Evolutionary conservation across 2,797 vertebrate species (phyloP), one percentile per base, ranked within the genome.

Genomic region (Lepilemur septentrionalis): DNA sequence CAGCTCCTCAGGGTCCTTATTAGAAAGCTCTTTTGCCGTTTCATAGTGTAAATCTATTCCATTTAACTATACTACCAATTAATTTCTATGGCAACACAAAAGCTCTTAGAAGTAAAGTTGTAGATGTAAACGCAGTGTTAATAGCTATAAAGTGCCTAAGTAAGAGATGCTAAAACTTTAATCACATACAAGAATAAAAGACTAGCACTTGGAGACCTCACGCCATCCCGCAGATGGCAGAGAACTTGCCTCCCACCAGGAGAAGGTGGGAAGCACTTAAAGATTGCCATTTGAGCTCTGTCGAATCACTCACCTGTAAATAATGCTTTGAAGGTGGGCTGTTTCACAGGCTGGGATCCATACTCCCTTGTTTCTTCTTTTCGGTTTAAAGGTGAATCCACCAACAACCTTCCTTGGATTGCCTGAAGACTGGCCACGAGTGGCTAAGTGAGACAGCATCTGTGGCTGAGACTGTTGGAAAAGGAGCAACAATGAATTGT

Each of bases 81-180:
- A 75, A 79, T 96, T 96, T 84, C 95, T 81, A 18, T 88, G 83
- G 80, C 92, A 96, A 96, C 94, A 57, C 48, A 32, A 78, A 91
- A 81, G 79, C 91, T 46, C 82, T 94, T 81, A 70, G 70, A 92
- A 83, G 81, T 55, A 32, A 86, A 46, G 59, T 70, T 72, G 30
- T 48, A 30, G 23, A 0, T 17, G 7, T 30, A 55, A 43, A 18
- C 5, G 0, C 86, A 46, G 23, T 52, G n/a, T 55, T 73, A 14
- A 63, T 18, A 63, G 85, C 88, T 79, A 22, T 28, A 12, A 96
- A 75, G 46, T 50, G 59, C 79, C 30, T 9, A 9, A 35, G 57
- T 32, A 12, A 80, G 57, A 86, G 79, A 76, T 15, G 38, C 38
- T 61, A 52, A 76, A 67, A 52, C 69, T 55, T 89, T 32, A 35